Evolutionary conservation across 1,140 invertebrate species (phyloP), one percentile per base, ranked within the genome.

Genomic region (Brachionus calyciflorus): DNA sequence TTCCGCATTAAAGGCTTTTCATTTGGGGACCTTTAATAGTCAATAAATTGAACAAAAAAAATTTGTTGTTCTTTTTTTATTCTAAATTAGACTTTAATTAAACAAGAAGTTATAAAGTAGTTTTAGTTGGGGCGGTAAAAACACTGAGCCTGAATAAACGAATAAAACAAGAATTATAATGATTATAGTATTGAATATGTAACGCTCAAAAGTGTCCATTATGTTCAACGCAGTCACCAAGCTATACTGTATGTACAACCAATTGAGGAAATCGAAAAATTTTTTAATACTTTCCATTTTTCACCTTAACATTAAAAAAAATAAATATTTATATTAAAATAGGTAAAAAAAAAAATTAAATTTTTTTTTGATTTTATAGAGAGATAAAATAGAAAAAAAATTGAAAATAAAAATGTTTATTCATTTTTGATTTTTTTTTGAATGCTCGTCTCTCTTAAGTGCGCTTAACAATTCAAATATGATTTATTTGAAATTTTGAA

Each of bases 181-280:
- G 12, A 73, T 24, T 7, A 51, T 51, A 12, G n/a, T 26, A 12
- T 73, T 73, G 46, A 73, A 73, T 41, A 73, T 21, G 30, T 73
- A 73, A 19, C 24, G 9, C 7, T 73, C 69, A 33, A 28, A 30
- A 12, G 46, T 73, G 14, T 73, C 46, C 24, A 73, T 19, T 26
- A 73, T 73, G 46, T 55, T 51, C 21, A 73, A 55, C 9, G 69
- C 69, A 12, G 69, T 73, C 24, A 73, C 46, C n/a, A 51, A 73
- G 40, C 46, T 73, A 26, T 73, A 73, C 24, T 73, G 69, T 12
- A 73, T 33, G 33, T 73, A 73, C 19, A 73, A 19, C 69, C 44
- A 49, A 53, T 73, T 26, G 6, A 73, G 21, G 24, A 51, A 73
- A 28, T 49, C 26, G 21, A 40, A 19, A 21, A 73, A 30, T 49